Evolutionary conservation across 2,888 invertebrate genomes (phyloP).

Genomic region (Spilosoma lubricipeda): DNA sequence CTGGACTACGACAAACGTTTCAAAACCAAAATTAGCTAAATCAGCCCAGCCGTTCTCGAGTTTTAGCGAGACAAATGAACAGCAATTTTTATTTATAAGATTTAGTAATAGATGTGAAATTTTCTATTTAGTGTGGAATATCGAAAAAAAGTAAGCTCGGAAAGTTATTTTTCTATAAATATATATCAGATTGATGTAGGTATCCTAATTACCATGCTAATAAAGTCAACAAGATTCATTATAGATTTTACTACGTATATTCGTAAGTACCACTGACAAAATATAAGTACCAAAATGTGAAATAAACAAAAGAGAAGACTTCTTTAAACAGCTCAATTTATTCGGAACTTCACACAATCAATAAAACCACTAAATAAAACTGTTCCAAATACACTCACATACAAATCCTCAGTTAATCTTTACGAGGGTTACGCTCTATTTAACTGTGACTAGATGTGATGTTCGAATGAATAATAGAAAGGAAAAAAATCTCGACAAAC

Average conservation of each 20-base stretch:
- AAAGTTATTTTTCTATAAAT: neutral
- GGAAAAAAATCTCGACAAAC: conserved; percentile 76
- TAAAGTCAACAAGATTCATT: neutral
- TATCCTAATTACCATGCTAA: neutral
- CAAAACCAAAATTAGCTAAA: no score
- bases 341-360: conserved; percentile 35
- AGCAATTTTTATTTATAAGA: no score
- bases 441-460: conserved; percentile 70
- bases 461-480: conserved; percentile 65
- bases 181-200: neutral
- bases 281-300: no score
- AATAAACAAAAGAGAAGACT: no score
- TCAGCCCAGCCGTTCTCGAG: no score
- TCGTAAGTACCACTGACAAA: no score
- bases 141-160: neutral
- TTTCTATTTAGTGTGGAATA: no score
- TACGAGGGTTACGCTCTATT: conserved; percentile 72
- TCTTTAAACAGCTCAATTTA: conserved; percentile 16
- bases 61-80: no score
- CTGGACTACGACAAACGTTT: no score
- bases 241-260: neutral
- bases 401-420: conserved; percentile 76
- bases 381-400: conserved; percentile 67
- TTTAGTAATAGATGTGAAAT: no score
- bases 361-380: conserved; percentile 58